These are phyloP conservation scores for Pristionchus entomophagus DNA, from an alignment of 2,888 invertebrate genomes.

Conservation along the genomic window DNA sequence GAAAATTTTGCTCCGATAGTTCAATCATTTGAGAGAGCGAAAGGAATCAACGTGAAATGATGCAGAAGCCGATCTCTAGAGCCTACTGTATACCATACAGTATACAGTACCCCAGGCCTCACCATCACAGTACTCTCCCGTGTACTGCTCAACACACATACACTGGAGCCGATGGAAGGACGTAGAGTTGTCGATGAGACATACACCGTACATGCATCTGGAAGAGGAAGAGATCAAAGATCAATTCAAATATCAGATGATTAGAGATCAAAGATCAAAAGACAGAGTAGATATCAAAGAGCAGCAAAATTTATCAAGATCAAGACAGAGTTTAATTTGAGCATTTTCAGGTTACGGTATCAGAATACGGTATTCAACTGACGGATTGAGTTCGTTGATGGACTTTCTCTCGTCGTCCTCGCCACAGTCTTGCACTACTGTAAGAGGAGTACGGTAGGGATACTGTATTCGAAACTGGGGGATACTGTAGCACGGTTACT, in stretches of 20 bases:
- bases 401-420: not conserved
- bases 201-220: constrained; percentile 41
- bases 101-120: not conserved
- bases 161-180: constrained; percentile 38
- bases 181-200: not conserved
- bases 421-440: constrained; percentile 46
- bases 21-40: too few species aligned
- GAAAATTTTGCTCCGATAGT: not conserved
- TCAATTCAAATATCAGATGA: too few species aligned
- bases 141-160: constrained; percentile 41
- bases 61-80: too few species aligned
- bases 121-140: constrained; percentile 38
- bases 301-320: too few species aligned
- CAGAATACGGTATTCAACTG: not conserved
- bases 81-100: not conserved
- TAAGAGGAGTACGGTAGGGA: too few species aligned
- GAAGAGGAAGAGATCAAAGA: not conserved
- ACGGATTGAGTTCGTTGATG: constrained; percentile 44
- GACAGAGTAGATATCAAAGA: too few species aligned
- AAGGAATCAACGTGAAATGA: too few species aligned
- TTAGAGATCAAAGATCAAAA: too few species aligned
- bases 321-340: not conserved
- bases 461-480: too few species aligned
- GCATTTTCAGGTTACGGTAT: too few species aligned
- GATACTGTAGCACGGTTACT: too few species aligned